Base-by-base conservation (phyloP, 2,888 invertebrate genomes). In the Ophioninae sp. region DNA sequence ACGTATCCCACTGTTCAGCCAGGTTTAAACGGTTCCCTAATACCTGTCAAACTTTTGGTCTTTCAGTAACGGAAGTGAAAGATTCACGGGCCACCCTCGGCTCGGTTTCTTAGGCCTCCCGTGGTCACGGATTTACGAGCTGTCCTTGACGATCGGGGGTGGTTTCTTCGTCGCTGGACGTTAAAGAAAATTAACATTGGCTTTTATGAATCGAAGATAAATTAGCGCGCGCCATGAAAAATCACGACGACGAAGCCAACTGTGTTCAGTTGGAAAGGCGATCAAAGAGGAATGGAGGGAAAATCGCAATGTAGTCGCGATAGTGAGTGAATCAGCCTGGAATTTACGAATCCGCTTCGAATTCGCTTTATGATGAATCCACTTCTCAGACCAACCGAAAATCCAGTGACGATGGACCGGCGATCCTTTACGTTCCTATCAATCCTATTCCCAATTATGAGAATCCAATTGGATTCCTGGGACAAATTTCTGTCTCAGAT, bases 121-220 rank as follows among this genome's bases (percentile, higher is more conserved):
- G 80, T 57, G 70, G 84, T 61, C 64, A 65, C 65, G 23, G 44
- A 84, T 85, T 80, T 84, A 85, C 82, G 37, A 80, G 20, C 76
- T 68, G 77, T 56, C 57, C 30, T 70, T 62, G 20, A 44, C 72
- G 57, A 57, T 69, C 39, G 82, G 70, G 77, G 85, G 82, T 82
- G 81, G 79, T 39, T 64, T 56, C 30, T 44, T 30, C 23, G 62
- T 44, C 1, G 20, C 8, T 20, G 6, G 59, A 3, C 30, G 10
- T 57, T n/a, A 77, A 69, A 20, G 23, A 68, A 61, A 81, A 78
- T 81, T 83, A 75, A 77, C 65, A 79, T 62, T 7, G n/a, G 37
- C 30, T 62, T 83, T 57, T 6, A 13, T 75, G 21, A 50, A 56
- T 74, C 39, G 68, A 7, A 56, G 80, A 69, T 61, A 61, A 69